Base-by-base conservation (phyloP, 2,113 vertebrate species). In the Penelope pileata region DNA sequence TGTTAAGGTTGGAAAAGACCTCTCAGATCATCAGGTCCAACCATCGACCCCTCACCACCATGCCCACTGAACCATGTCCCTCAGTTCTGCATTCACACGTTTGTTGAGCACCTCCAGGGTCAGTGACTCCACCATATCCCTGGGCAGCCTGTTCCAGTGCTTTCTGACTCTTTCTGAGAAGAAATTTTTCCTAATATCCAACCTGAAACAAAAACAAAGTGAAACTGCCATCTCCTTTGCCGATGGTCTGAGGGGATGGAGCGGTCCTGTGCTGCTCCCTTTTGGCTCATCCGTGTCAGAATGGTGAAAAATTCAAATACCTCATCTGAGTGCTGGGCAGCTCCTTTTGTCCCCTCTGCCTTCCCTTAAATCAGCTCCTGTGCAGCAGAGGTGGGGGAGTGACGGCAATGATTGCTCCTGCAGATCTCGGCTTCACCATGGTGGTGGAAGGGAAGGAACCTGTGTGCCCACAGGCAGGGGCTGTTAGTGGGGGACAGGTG, bases 371-470 rank as follows among this genome's bases (percentile, higher is more conserved):
- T 42, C 9, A 75, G 40, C 10, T 94, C 45, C 45, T 88, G 0
- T 40, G 10, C 1, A 11, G 54, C 75, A 87, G 58, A 83, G 62
- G 48, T 0, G 0, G 13, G 23, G 13, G 17, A n/a, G 13, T 72
- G 36, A 26, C 36, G 40, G 23, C 42, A 66, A 29, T 64, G 47
- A 88, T 24, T 70, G 29, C 18, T 93, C 23, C 66, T 84, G 58
- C 43, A 73, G n/a, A 48, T 47, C 30, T 75, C 50, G 45, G 16
- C 62, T 81, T 78, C 88, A 23, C 56, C 27, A 38, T 60, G 17
- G n/a, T 72, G 69, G 17, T 85, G 45, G 38, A 67, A 86, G 45
- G 62, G 27, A 66, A 66, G 47, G 42, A 77, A 24, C 24, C 50
- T 50, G 12, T 45, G 45, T 69, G 45, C 62, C 72, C 63, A 21